Evolutionary conservation across 2,888 invertebrate genomes (phyloP).

Genomic region (Caenorhabditis japonica): DNA sequence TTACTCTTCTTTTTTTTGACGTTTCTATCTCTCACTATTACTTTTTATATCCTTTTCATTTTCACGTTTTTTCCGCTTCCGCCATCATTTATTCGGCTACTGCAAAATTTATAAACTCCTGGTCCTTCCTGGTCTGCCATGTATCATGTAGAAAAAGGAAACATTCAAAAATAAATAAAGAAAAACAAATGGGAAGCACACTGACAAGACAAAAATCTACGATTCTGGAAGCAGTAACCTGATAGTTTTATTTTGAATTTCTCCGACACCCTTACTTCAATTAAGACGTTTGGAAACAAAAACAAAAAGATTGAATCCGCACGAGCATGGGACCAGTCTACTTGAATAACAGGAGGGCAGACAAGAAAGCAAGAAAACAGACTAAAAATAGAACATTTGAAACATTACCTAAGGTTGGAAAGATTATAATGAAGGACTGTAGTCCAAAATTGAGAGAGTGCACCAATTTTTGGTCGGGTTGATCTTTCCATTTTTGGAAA

Average conservation of each 20-base stretch:
- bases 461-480: too few species aligned
- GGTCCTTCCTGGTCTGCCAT: conserved; percentile 35
- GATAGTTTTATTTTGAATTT: conserved; percentile 47
- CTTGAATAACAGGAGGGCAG: too few species aligned
- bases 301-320: conserved; percentile 42
- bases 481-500: too few species aligned
- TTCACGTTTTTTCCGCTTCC: neutral
- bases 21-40: conserved; percentile 10
- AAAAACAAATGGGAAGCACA: conserved; percentile 16
- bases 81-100: conserved; percentile 4
- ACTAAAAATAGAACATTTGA: too few species aligned
- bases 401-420: too few species aligned
- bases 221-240: conserved; percentile 38
- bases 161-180: conserved; percentile 5
- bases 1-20: conserved; percentile 14
- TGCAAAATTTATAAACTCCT: conserved; percentile 23
- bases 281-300: conserved; percentile 38
- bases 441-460: too few species aligned
- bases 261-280: conserved; percentile 40
- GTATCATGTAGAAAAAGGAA: neutral
- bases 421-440: too few species aligned
- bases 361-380: too few species aligned
- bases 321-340: too few species aligned
- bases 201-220: conserved; percentile 13
- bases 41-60: neutral